These are phyloP conservation scores for Diarsia dahlii DNA, from an alignment of 2,888 invertebrate species.

Conservation along the genomic window DNA sequence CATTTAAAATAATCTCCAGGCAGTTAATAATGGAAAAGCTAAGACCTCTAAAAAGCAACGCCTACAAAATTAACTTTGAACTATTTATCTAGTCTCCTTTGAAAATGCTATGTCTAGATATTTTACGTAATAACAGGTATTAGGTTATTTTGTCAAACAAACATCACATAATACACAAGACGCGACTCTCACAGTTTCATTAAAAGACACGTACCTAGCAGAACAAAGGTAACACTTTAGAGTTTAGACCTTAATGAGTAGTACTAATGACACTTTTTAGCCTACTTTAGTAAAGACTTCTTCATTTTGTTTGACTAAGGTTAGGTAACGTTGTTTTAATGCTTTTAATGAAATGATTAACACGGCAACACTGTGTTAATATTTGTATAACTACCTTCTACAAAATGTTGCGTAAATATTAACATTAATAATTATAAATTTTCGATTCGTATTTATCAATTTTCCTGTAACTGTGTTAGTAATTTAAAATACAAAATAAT, in stretches of 20 bases:
- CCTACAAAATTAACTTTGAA: no score
- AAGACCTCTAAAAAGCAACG: no score
- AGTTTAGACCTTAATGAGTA: constrained; percentile 17
- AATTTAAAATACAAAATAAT: not conserved
- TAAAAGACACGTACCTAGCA: constrained; percentile 14
- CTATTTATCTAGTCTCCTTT: no score
- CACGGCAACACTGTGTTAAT: not conserved
- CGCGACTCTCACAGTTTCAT: not conserved
- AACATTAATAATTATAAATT: not conserved
- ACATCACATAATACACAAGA: not conserved
- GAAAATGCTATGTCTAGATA: no score
- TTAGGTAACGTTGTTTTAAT: not conserved
- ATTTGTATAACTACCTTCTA: not conserved
- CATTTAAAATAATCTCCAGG: no score
- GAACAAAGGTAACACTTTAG: constrained; percentile 14
- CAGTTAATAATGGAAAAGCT: no score
- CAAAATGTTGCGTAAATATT: not conserved
- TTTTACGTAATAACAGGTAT: no score
- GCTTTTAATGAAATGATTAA: not conserved
- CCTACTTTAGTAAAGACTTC: not conserved
- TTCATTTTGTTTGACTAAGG: not conserved
- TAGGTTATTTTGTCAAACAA: not conserved
- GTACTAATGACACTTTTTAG: not conserved
- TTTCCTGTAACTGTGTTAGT: not conserved
- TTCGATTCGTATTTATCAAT: no score